Evolutionary conservation across 2,113 vertebrate genomes (phyloP).

Genomic region (Paramisgurnus dabryanus): DNA sequence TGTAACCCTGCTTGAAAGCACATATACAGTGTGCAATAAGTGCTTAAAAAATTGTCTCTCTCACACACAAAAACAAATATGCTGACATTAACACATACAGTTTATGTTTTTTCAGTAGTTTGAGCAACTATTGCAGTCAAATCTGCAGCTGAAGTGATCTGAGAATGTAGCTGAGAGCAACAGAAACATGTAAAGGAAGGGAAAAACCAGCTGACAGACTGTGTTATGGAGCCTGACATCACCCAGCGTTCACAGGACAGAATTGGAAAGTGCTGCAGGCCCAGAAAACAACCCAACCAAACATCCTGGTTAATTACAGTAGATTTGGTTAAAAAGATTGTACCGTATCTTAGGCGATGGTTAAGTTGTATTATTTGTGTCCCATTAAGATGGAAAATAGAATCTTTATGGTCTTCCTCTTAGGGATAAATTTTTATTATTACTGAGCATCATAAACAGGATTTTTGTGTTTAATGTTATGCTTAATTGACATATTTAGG

Average conservation of each 20-base stretch:
- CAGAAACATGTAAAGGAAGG: constrained; percentile 11
- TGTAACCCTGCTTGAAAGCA: not conserved
- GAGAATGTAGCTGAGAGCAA: constrained; percentile 15
- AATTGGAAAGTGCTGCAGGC: constrained; percentile 3
- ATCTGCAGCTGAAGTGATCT: constrained; percentile 1
- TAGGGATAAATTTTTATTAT: no score
- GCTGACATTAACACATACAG: not conserved
- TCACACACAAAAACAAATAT: constrained; percentile 24
- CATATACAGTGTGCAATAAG: not conserved
- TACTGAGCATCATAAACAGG: no score
- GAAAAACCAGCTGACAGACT: constrained; percentile 2
- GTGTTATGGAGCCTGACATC: constrained; percentile 25
- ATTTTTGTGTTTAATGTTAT: no score
- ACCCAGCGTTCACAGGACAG: not conserved
- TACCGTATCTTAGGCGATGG: no score
- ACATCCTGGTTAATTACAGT: constrained; percentile 1
- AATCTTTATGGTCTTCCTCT: no score
- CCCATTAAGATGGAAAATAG: no score
- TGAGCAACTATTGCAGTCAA: constrained; percentile 16
- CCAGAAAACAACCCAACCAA: not conserved
- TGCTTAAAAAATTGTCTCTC: not conserved
- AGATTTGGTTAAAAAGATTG: not conserved
- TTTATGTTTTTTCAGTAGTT: not conserved
- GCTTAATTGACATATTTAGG: not conserved
- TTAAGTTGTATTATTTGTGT: no score